phyloP scores from a whole-genome alignment of 2,888 invertebrate genomes.

The Chrysolina americana region DNA sequence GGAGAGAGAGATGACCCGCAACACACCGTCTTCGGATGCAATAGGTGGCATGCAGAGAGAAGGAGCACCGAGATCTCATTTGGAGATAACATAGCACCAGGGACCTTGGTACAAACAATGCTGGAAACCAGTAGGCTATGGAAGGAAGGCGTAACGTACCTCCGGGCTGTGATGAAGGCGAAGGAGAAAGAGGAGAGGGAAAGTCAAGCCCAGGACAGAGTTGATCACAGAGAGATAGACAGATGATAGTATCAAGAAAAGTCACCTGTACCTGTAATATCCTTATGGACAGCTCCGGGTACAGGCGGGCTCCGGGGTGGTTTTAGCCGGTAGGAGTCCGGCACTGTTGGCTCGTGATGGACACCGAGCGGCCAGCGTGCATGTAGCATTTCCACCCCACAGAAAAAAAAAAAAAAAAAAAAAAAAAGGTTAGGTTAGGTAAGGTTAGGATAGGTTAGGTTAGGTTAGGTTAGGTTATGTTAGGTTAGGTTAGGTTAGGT shows the following conservation, averaged over 20 bases:
- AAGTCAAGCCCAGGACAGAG: too few species aligned
- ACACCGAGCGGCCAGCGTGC: too few species aligned
- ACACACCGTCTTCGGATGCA: neutral
- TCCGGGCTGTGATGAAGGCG: neutral
- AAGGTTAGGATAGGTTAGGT: constrained; percentile 26
- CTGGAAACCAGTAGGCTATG: neutral
- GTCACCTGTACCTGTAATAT: neutral
- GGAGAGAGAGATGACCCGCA: constrained; percentile 2
- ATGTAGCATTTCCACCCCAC: too few species aligned
- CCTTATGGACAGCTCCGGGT: neutral
- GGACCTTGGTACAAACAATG: constrained; percentile 2
- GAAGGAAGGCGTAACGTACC: neutral
- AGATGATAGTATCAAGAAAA: too few species aligned
- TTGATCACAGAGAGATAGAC: too few species aligned
- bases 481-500: constrained; percentile 26
- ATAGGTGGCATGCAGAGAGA: neutral
- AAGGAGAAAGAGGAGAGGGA: too few species aligned
- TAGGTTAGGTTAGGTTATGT: too few species aligned
- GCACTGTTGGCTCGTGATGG: too few species aligned
- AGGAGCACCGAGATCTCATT: too few species aligned
- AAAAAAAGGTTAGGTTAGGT: constrained; percentile 2
- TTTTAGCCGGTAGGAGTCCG: too few species aligned
- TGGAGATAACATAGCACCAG: too few species aligned
- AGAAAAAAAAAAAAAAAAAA: too few species aligned
- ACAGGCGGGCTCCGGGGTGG: neutral